These are phyloP conservation scores for Spermophilus dauricus DNA, from an alignment of 2,113 vertebrate species.

Conservation along the genomic window DNA sequence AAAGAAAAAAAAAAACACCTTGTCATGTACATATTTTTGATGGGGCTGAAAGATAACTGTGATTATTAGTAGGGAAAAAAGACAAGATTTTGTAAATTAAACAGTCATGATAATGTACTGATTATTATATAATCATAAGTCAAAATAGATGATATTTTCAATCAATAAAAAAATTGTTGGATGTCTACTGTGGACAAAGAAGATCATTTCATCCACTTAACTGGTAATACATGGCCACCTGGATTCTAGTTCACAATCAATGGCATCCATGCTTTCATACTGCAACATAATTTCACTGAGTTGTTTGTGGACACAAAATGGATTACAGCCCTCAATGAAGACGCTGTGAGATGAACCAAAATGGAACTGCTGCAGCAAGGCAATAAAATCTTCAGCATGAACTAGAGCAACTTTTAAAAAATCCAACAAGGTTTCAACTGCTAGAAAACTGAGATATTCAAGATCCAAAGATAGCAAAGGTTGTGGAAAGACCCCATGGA, in stretches of 20 bases:
- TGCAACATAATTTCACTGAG: background rate
- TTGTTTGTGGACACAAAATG: background rate
- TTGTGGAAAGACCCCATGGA: background rate
- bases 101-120: background rate
- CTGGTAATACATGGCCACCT: background rate
- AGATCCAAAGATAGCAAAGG: background rate
- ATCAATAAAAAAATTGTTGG: constrained; percentile 37
- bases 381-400: background rate
- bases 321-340: background rate
- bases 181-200: background rate
- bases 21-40: background rate
- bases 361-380: background rate
- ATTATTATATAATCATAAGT: background rate
- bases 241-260: background rate
- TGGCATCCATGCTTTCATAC: background rate
- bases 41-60: background rate
- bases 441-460: background rate
- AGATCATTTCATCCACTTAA: constrained; percentile 40
- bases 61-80: background rate
- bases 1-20: background rate
- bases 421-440: background rate
- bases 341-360: background rate
- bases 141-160: background rate
- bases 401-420: background rate
- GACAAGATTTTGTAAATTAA: background rate